Percentiles rank a stretch among this genome's conserved stretches.
Evolutionary conservation across 2,797 vertebrate genomes (phyloP).

Genomic region (Decapterus maruadsi): DNA sequence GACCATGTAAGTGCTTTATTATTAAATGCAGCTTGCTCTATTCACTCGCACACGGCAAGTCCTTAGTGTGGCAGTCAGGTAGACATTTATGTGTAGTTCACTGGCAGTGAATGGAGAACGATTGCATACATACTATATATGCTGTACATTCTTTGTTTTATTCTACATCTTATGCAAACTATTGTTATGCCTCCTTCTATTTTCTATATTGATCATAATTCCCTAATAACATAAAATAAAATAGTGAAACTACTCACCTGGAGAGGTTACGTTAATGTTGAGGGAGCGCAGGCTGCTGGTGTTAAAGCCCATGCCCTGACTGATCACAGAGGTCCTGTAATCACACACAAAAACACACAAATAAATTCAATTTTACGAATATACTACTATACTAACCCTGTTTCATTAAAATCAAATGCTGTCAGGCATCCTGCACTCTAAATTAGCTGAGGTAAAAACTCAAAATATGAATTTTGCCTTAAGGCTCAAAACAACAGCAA

Average conservation of each 20-base stretch:
- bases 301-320: conserved; percentile 69
- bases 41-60: too few species aligned
- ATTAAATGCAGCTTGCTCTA: background rate
- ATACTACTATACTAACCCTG: conserved; percentile 8
- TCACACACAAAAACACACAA: conserved; percentile 27
- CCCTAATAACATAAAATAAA: background rate
- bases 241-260: conserved; percentile 67
- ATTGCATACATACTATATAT: too few species aligned
- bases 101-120: too few species aligned
- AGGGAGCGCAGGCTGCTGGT: conserved; percentile 62
- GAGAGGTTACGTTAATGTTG: conserved; percentile 66
- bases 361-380: conserved; percentile 2
- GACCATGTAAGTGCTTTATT: background rate
- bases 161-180: background rate
- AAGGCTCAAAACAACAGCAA: background rate
- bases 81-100: too few species aligned
- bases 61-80: too few species aligned
- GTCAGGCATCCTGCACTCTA: conserved; percentile 1
- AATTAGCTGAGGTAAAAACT: background rate
- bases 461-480: background rate
- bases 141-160: too few species aligned
- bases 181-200: background rate
- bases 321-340: conserved; percentile 75
- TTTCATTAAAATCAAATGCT: conserved; percentile 19
- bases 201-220: background rate